phyloP scores from a whole-genome alignment of 2,797 vertebrate species.

The Myotis vivesi region DNA sequence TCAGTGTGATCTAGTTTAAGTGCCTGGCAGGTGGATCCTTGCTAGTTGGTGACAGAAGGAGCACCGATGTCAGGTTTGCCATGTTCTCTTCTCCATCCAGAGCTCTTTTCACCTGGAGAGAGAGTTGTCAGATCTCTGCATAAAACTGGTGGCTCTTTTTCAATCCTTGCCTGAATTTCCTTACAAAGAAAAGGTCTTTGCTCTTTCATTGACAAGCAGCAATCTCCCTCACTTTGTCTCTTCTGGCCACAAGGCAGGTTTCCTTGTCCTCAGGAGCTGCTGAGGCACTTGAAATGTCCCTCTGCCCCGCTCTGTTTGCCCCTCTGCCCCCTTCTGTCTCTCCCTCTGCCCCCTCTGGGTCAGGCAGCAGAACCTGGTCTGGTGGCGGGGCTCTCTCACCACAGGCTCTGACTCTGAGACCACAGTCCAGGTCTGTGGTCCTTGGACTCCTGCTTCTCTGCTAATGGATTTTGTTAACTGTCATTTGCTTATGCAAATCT shows the following conservation, averaged over 20 bases:
- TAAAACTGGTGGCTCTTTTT: background rate
- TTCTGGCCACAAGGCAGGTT: background rate
- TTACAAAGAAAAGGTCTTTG: background rate
- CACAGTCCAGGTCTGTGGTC: background rate
- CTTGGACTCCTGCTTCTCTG: background rate
- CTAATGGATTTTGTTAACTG: slow-evolving; percentile 68
- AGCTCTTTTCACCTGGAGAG: background rate
- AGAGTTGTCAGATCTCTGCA: background rate
- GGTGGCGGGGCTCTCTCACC: background rate
- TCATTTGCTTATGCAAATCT: slow-evolving; percentile 72
- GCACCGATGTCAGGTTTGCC: background rate
- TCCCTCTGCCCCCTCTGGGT: background rate
- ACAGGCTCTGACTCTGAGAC: background rate
- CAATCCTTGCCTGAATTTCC: background rate
- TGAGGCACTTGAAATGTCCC: background rate
- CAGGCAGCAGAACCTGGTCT: background rate
- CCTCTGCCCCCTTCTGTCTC: no score
- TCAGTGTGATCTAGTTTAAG: background rate
- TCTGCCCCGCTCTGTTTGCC: background rate
- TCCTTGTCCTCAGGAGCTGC: background rate
- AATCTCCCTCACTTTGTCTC: background rate
- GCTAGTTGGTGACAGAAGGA: background rate
- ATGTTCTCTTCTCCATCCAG: background rate
- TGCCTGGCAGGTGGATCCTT: background rate
- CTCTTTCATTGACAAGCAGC: background rate